Percentiles rank a stretch among this genome's conserved stretches.
These are phyloP conservation scores for Acleris laterana DNA, from an alignment of 2,888 invertebrate species.

Conservation along the genomic window DNA sequence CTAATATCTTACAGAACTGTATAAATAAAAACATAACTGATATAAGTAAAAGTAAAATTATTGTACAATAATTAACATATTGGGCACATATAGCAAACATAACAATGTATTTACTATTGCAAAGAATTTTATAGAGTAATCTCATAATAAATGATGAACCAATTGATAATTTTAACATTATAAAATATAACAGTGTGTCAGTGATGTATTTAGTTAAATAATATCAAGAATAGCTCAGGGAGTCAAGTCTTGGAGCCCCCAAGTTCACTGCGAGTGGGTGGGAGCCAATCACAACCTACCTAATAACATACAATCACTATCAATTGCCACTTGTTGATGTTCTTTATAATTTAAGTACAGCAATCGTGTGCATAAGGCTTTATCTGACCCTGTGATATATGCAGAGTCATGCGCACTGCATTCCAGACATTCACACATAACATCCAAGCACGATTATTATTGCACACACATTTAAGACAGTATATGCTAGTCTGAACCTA, in stretches of 20 bases:
- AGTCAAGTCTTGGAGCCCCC: constrained; percentile 42
- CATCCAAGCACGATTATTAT: constrained; percentile 63
- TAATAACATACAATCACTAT: constrained; percentile 47
- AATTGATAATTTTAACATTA: constrained; percentile 41
- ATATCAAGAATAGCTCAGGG: constrained; percentile 37
- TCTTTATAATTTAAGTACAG: constrained; percentile 54
- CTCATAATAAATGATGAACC: constrained; percentile 58
- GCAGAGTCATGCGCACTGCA: constrained; percentile 44
- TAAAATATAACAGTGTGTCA: constrained; percentile 44
- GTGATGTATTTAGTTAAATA: constrained; percentile 54
- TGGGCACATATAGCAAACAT: constrained; percentile 72
- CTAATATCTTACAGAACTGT: constrained; percentile 66
- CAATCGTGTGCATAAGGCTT: constrained; percentile 60
- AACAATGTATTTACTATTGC: constrained; percentile 66
- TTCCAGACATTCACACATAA: constrained; percentile 52
- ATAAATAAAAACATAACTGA: constrained; percentile 76
- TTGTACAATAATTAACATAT: constrained; percentile 71
- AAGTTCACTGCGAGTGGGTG: constrained; percentile 38
- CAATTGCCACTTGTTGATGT: constrained; percentile 50
- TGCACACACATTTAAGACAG: constrained; percentile 75
- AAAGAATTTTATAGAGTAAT: constrained; percentile 67
- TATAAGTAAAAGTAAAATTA: constrained; percentile 66
- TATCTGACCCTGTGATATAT: constrained; percentile 66
- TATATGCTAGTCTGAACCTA: constrained; percentile 70
- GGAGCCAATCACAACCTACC: constrained; percentile 46